phyloP scores from a whole-genome alignment of 2,888 invertebrate genomes.

The Labia minor region DNA sequence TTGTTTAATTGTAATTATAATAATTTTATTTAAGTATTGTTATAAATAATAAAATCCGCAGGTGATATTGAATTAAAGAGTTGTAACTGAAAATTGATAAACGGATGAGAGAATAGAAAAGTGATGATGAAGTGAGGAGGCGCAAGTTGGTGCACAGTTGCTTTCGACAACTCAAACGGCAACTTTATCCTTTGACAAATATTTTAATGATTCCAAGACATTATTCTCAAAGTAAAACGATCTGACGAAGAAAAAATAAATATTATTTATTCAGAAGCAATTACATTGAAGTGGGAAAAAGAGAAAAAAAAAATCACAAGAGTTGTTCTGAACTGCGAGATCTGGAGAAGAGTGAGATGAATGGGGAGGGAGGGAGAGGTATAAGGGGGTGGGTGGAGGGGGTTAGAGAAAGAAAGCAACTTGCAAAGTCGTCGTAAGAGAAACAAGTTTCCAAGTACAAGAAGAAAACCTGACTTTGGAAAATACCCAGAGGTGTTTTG shows the following conservation, averaged over 20 bases:
- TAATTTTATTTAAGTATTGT: no score
- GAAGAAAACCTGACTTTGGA: conserved; percentile 4
- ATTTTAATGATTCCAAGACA: conserved; percentile 13
- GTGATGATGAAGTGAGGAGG: no score
- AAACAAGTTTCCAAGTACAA: conserved; percentile 8
- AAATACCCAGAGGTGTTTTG: conserved; percentile 13
- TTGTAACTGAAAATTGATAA: no score
- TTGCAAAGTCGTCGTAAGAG: not conserved
- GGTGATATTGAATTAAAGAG: no score
- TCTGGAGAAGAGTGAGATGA: no score
- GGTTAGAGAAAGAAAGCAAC: not conserved
- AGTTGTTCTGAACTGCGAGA: not conserved
- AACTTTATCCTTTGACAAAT: conserved; percentile 4
- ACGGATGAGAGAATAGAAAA: no score
- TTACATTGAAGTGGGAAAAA: not conserved
- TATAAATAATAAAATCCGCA: no score
- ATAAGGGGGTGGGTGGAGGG: not conserved
- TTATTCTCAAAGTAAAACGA: conserved; percentile 3
- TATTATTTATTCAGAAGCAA: not conserved
- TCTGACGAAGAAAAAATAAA: not conserved
- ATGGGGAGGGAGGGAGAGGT: no score
- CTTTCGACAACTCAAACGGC: not conserved
- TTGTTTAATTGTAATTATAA: no score
- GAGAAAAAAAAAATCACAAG: not conserved
- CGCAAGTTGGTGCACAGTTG: not conserved